Evolutionary conservation across 1,140 invertebrate genomes (phyloP).

Genomic region (Aphis gossypii): DNA sequence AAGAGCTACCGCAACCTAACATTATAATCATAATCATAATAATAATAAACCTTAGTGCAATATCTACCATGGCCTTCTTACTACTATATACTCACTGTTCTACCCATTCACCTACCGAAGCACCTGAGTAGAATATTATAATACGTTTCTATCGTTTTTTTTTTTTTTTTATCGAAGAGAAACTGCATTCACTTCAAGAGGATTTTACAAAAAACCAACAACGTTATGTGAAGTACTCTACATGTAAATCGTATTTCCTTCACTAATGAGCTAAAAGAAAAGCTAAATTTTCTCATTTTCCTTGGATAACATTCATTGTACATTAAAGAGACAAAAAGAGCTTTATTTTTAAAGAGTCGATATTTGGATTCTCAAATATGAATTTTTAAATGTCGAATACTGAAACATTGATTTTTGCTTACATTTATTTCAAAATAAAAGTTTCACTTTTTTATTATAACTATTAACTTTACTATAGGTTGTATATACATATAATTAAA

Average conservation of each 20-base stretch:
- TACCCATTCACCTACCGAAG: neutral
- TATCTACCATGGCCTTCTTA: neutral
- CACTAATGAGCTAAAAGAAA: slow-evolving; percentile 19
- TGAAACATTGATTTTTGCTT: neutral
- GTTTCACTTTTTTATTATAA: neutral
- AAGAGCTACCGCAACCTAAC: slow-evolving; percentile 48
- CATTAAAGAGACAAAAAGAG: neutral
- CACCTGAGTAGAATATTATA: slow-evolving; percentile 18
- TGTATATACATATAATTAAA: neutral
- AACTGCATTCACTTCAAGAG: neutral
- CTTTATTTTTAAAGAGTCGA: neutral
- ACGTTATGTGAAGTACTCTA: neutral
- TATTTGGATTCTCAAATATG: neutral
- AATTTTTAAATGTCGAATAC: neutral
- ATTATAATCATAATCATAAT: slow-evolving; percentile 54
- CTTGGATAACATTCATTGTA: neutral
- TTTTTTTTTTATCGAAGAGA: neutral
- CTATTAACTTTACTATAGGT: neutral
- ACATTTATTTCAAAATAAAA: neutral
- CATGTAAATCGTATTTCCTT: slow-evolving; percentile 26
- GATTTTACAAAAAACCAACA: neutral
- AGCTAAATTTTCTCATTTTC: neutral
- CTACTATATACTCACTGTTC: neutral
- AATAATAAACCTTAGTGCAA: slow-evolving; percentile 39
- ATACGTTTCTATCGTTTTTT: neutral